Evolutionary conservation across 2,113 vertebrate genomes (phyloP), one percentile per base, ranked within the genome.

Genomic region (Thamnophis sirtalis): DNA sequence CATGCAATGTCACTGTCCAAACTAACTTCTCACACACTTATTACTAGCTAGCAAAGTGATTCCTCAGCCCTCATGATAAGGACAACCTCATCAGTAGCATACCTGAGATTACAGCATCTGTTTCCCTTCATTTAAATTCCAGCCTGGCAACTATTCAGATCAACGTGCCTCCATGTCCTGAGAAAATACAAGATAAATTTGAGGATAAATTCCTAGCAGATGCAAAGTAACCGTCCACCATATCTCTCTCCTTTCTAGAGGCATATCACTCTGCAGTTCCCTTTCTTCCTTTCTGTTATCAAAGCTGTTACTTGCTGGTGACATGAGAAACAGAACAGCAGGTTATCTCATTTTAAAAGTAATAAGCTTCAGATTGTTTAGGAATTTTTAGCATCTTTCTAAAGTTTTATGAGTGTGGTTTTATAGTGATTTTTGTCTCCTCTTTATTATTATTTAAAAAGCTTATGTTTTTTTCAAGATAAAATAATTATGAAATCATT

Each of bases 121-220:
- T 91, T 94, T 95, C 90, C 91, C 94, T 28, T 92, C 90, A 92
- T 63, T 92, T 94, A 26, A 93, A 95, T 95, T 92, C 89, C 84
- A 90, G 93, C 87, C 1, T 93, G 90, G 86, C 54, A 93, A 93
- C 86, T 33, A 93, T 94, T 90, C 92, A 91, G 60, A 96, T 91
- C n/a, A 48, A 28, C 3, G 60, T 38, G 5, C 49, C 54, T 95
- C 96, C 51, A 92, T 22, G 49, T 95, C 95, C 92, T 91, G 91
- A 80, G 33, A 80, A 80, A 80, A 80, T 80, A 80, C 7, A 38
- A 80, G 33, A 80, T 43, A 43, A 43, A 80, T 80, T 43, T 80
- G 73, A 80, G 28, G 68, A 87, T 43, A 96, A 96, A 96, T 94
- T 92, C 94, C 93, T 89, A 97, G 91, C 92, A 96, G 93, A 92